These are phyloP conservation scores for Leptobrachium ailaonicum DNA, from an alignment of 2,113 vertebrate genomes.

Conservation along the genomic window DNA sequence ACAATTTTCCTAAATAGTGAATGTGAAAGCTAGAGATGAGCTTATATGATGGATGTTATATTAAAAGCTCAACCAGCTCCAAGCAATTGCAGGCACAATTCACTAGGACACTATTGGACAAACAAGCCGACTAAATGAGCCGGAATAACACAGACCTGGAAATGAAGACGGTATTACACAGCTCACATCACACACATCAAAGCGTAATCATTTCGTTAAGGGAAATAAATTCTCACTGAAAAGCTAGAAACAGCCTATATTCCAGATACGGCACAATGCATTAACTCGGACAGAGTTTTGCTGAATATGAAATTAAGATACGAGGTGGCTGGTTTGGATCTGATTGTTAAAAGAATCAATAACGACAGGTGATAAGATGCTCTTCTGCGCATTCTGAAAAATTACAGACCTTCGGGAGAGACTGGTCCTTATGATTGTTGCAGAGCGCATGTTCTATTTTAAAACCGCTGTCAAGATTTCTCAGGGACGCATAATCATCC, in stretches of 20 bases:
- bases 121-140: constrained; percentile 3
- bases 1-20: not conserved
- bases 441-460: constrained; percentile 7
- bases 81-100: constrained; percentile 3
- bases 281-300: not conserved
- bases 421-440: constrained; percentile 6
- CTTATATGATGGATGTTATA: constrained; percentile 6
- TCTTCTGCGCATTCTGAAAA: not conserved
- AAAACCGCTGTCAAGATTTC: constrained; percentile 5
- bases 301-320: constrained; percentile 13
- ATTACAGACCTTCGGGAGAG: not conserved
- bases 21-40: not conserved
- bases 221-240: constrained; percentile 1
- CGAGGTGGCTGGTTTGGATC: not conserved
- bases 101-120: constrained; percentile 7
- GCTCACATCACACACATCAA: constrained; percentile 25
- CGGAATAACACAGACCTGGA: constrained; percentile 19
- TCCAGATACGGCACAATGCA: not conserved
- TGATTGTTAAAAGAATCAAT: constrained; percentile 1
- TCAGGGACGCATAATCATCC: constrained; percentile 11
- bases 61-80: not conserved
- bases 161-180: constrained; percentile 24
- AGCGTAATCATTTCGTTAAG: constrained; percentile 8
- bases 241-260: not conserved
- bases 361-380: constrained; percentile 1